A percentile compares a stretch with the other conserved stretches of the same genome.
Conservation (phyloP, 1,140 invertebrate species). For the Philotrypesis tridentata region DNA sequence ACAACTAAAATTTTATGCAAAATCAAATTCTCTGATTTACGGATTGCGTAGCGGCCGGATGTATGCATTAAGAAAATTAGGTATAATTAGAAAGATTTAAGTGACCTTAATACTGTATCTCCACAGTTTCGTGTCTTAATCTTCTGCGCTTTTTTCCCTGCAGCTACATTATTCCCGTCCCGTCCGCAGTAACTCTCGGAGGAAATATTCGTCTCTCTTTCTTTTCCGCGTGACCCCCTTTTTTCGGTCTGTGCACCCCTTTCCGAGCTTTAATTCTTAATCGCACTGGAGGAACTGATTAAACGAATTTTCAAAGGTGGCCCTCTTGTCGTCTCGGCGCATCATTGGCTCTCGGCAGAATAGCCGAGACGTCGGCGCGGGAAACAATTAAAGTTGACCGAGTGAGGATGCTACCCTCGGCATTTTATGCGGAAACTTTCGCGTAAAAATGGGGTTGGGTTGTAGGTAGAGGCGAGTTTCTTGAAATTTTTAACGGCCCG, state of each 20-base stretch:
- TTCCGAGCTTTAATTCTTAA: not conserved
- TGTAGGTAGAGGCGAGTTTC: not conserved
- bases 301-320: conserved; percentile 44
- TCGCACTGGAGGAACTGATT: not conserved
- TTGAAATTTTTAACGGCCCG: conserved; percentile 24
- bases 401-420: not conserved
- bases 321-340: not conserved
- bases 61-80: not conserved
- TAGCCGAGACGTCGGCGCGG: not conserved
- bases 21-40: not conserved
- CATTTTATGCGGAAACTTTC: conserved; percentile 35
- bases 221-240: not conserved
- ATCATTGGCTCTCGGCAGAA: conserved; percentile 21
- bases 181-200: not conserved
- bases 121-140: not conserved
- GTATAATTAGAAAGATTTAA: not conserved
- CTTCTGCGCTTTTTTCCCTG: no score
- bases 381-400: conserved; percentile 38
- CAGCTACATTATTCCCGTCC: not conserved
- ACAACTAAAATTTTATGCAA: no score
- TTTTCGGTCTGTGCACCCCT: not conserved
- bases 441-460: conserved; percentile 9
- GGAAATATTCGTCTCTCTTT: conserved; percentile 22
- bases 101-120: not conserved
- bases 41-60: no score